Evolutionary conservation across 2,888 invertebrate genomes (phyloP).

Genomic region (Macrophya annulata): DNA sequence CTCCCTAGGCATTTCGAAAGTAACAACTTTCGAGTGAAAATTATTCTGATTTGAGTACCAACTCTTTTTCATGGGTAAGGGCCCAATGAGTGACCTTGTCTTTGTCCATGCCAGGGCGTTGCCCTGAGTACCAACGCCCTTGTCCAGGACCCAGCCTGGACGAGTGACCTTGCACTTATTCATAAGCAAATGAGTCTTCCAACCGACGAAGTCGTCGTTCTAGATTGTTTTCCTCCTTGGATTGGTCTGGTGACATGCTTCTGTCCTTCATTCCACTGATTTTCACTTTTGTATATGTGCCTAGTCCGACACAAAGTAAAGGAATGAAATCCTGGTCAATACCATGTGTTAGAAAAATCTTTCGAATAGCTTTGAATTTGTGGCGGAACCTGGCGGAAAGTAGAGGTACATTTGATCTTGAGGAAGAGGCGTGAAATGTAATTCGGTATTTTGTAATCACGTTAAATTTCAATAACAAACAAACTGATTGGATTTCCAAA

Average conservation of each 20-base stretch:
- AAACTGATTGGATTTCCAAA: too few relatives aligned
- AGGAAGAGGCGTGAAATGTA: slow-evolving; percentile 30
- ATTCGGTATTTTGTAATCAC: too few relatives aligned
- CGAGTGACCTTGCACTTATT: slow-evolving; percentile 25
- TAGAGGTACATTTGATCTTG: slow-evolving; percentile 19
- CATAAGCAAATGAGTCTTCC: slow-evolving; percentile 3
- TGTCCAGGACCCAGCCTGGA: slow-evolving; percentile 17
- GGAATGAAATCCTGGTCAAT: too few relatives aligned
- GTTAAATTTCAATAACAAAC: too few relatives aligned
- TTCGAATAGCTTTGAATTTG: too few relatives aligned
- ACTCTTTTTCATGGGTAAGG: slow-evolving; percentile 24
- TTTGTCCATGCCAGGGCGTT: slow-evolving; percentile 2
- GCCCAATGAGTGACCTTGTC: not conserved
- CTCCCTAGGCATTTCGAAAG: slow-evolving; percentile 21
- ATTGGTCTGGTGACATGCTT: not conserved
- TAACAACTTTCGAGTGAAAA: slow-evolving; percentile 22
- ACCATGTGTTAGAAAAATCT: too few relatives aligned
- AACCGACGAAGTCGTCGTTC: slow-evolving; percentile 14
- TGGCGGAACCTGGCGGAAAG: too few relatives aligned
- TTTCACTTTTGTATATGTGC: not conserved
- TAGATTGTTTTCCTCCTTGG: not conserved
- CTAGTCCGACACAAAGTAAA: slow-evolving; percentile 36
- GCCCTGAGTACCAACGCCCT: slow-evolving; percentile 19
- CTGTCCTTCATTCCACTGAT: slow-evolving; percentile 23
- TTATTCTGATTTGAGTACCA: slow-evolving; percentile 16